Evolutionary conservation across 2,113 vertebrate genomes (phyloP), one percentile per base, ranked within the genome.

Genomic region (Grallaria varia): DNA sequence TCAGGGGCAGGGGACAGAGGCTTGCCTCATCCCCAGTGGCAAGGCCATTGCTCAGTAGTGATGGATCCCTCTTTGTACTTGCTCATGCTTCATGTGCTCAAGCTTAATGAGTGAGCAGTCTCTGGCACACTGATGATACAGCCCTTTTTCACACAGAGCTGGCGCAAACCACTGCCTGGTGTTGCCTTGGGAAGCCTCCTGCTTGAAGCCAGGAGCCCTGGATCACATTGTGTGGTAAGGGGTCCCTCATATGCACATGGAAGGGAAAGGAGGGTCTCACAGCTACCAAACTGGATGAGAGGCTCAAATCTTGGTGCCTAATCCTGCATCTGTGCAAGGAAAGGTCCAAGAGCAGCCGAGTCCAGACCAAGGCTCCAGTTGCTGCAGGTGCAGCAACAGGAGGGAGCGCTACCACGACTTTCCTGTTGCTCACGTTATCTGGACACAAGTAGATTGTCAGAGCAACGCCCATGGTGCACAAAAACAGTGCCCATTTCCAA

Each of bases 241-340:
- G 33, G 45, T 3, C 31, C 6, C 22, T 71, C 0, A 0, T n/a
- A 24, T 12, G 8, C 28, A 24, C 12, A 2, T 27, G n/a, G 25
- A 79, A 7, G 5, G n/a, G 37, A 55, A 90, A 86, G 33, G 4
- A 86, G 23, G 16, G n/a, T 72, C 66, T 85, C 1, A 1, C 28
- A 60, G 27, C 30, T 80, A 27, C 49, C 49, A 56, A 2, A 69
- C 9, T 72, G n/a, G 40, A 47, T 6, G 9, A 74, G 12, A 31
- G 50, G 37, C 30, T 83, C 39, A 71, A 50, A 79, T 71, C 47
- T 62, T 7, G 2, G 23, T 78, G 45, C 22, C 19, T 1, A 3
- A 8, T 11, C 13, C 40, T 58, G 11, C 9, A 20, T 62, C 66
- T 78, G 23, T 55, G n/a, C 25, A 68, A 94, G 33, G 37, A 88